Evolutionary conservation across 2,797 vertebrate species (phyloP), one percentile per base, ranked within the genome.

Genomic region (Alexandromys oeconomus): DNA sequence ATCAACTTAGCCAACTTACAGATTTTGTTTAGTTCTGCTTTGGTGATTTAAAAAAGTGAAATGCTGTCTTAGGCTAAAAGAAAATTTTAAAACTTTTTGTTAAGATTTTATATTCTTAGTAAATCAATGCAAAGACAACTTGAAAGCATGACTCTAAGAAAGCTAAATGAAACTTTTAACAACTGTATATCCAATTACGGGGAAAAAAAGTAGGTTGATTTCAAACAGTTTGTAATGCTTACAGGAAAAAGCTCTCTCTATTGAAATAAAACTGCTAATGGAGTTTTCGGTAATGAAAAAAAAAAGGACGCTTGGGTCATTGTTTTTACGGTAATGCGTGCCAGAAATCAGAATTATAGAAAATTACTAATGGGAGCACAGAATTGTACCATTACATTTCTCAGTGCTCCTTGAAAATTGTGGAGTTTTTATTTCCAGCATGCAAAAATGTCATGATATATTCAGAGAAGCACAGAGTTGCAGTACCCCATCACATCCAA

Each of bases 181-280:
- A 61, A 17, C 37, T 71, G 19, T 73, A 77, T 78, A 81, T 84
- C 96, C 74, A 96, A 89, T 90, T 95, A 87, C 77, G 73, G 78
- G 48, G 3, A 23, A 46, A 73, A 74, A 85, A 95, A 88, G 63
- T 77, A 84, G 63, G 89, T 84, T 96, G 78, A 94, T 97, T 85
- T 82, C 86, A 94, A 77, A 40, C 89, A 96, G 81, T 0, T 2
- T 59, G 46, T 13, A 87, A 57, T 73, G 48, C 40, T 96, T 98
- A 93, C 57, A 94, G 65, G 59, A 97, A 97, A 90, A 97, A 12
- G 7, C 19, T 81, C 27, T 1, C 78, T 98, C 1, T n/a, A n/a
- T 96, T 98, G 59, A 94, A 93, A 87, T 82, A 92, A 92, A 94
- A 69, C 95, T 96, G 77, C 88, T 98, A 87, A 95, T 95, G 81